Conservation (phyloP, 2,113 vertebrate genomes). For the Gasterosteus aculeatus region DNA sequence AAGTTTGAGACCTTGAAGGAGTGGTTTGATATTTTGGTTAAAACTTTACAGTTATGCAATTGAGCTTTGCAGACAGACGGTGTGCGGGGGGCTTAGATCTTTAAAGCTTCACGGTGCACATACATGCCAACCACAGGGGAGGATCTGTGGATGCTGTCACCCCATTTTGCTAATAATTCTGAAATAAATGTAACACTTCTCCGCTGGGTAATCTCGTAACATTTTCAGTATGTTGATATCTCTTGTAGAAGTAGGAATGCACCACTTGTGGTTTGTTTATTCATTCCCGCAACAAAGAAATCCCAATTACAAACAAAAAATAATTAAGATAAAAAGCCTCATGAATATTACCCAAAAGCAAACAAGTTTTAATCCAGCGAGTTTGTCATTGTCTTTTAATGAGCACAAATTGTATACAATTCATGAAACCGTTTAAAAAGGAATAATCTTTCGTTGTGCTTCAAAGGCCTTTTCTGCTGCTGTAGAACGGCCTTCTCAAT, state of each 20-base stretch:
- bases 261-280: background rate
- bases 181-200: background rate
- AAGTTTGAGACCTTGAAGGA: background rate
- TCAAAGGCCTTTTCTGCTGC: background rate
- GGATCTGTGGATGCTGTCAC: background rate
- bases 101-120: background rate
- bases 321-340: background rate
- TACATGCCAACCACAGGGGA: background rate
- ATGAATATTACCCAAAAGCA: background rate
- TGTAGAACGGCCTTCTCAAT: background rate
- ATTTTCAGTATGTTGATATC: background rate
- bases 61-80: background rate
- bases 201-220: background rate
- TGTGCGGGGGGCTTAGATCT: background rate
- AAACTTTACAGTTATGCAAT: background rate
- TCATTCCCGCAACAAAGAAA: background rate
- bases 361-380: background rate
- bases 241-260: background rate
- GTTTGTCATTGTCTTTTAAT: background rate
- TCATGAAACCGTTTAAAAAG: background rate
- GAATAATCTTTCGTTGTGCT: background rate
- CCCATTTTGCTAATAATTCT: background rate
- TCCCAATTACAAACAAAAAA: too few species aligned
- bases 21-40: slow-evolving; percentile 13
- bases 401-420: background rate